Evolutionary conservation across 2,113 vertebrate species (phyloP).

Genomic region (Saccopteryx bilineata): DNA sequence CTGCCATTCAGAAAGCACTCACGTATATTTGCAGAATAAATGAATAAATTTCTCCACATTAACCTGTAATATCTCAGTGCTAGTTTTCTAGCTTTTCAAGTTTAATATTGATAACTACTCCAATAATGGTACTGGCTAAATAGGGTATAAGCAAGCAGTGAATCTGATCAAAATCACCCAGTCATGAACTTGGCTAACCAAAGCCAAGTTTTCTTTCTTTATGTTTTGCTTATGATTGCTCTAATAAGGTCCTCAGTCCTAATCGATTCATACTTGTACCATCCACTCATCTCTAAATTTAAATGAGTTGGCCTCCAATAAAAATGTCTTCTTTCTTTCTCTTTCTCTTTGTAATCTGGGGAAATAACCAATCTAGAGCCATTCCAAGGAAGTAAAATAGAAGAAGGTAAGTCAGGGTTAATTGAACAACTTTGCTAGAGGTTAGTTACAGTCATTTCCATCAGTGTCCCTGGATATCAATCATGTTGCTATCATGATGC

Average conservation of each 20-base stretch:
- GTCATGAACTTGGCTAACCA: constrained; percentile 57
- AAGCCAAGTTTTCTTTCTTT: constrained; percentile 51
- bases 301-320: constrained; percentile 37
- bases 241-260: background rate
- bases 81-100: constrained; percentile 37
- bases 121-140: constrained; percentile 1
- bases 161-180: constrained; percentile 63
- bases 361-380: constrained; percentile 46
- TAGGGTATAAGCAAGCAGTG: constrained; percentile 1
- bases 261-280: constrained; percentile 40
- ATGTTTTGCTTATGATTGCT: constrained; percentile 43
- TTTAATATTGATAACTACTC: constrained; percentile 36
- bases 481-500: background rate
- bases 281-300: constrained; percentile 33
- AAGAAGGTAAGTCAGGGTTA: background rate
- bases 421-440: constrained; percentile 12
- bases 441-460: constrained; percentile 51
- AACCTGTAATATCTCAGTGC: background rate
- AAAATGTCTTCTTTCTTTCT: background rate
- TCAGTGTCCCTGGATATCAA: background rate
- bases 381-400: constrained; percentile 51
- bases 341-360: constrained; percentile 41
- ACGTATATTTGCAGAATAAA: background rate
- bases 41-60: background rate
- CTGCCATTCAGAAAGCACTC: background rate